Conservation (phyloP, 2,113 vertebrate species). For the Larimichthys polyactis region DNA sequence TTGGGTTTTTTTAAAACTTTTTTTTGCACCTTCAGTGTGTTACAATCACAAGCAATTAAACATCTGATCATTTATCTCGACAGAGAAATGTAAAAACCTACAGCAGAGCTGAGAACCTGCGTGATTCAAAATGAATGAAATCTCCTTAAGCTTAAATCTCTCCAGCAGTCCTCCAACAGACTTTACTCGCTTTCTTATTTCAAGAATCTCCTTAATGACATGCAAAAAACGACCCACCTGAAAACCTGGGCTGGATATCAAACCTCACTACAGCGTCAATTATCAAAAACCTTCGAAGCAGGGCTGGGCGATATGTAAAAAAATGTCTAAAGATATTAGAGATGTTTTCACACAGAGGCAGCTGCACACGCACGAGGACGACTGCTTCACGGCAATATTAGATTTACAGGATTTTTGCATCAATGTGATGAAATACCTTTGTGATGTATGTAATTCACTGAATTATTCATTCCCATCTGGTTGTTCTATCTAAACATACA, state of each 20-base stretch:
- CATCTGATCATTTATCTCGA: constrained; percentile 29
- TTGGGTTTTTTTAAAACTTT: background rate
- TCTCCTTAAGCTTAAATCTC: constrained; percentile 25
- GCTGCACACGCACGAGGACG: constrained; percentile 3
- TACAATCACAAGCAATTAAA: constrained; percentile 72
- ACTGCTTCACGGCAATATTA: constrained; percentile 10
- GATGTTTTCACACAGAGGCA: background rate
- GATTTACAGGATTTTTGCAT: constrained; percentile 54
- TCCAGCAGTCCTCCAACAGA: constrained; percentile 8
- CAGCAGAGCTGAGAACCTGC: constrained; percentile 43
- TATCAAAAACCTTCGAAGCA: background rate
- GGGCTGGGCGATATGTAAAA: background rate
- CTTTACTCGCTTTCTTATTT: background rate
- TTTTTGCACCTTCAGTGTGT: constrained; percentile 64
- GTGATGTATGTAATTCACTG: constrained; percentile 51
- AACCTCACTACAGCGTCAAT: background rate
- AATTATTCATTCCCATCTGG: constrained; percentile 28
- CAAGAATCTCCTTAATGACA: background rate
- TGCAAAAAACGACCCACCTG: constrained; percentile 1
- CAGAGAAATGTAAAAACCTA: constrained; percentile 37
- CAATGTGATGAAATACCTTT: constrained; percentile 66
- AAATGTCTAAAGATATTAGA: background rate
- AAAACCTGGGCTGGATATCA: constrained; percentile 50
- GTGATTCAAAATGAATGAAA: constrained; percentile 31
- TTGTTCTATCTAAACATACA: constrained; percentile 12